Conservation (phyloP, 2,797 vertebrate genomes). For the Tiaroga cobitis region DNA sequence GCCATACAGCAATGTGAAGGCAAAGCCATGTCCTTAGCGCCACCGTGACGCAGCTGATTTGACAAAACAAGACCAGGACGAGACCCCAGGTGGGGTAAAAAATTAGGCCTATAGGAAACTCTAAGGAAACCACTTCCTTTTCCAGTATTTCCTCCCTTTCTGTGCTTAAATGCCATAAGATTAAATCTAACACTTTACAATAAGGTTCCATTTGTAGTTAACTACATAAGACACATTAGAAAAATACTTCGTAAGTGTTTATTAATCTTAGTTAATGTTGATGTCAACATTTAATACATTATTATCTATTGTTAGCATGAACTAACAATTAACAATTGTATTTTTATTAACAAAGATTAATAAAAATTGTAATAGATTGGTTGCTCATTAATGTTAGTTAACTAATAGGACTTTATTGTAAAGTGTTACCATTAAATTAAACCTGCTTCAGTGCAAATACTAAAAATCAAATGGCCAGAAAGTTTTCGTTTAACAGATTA, state of each 20-base stretch:
- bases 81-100: neutral
- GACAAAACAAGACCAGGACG: neutral
- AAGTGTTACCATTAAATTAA: neutral
- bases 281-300: neutral
- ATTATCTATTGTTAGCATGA: neutral
- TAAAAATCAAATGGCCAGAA: neutral
- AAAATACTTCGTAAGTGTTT: neutral
- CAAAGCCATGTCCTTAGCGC: neutral
- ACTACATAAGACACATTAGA: neutral
- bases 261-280: neutral
- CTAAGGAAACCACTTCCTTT: constrained; percentile 5
- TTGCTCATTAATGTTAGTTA: neutral
- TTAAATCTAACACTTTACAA: constrained; percentile 1
- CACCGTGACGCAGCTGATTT: neutral
- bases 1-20: constrained; percentile 8
- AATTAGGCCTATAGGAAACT: constrained; percentile 14
- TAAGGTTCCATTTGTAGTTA: neutral
- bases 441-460: neutral
- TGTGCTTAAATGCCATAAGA: neutral
- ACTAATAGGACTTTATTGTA: neutral
- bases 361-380: neutral
- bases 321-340: neutral
- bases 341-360: neutral
- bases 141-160: constrained; percentile 24
- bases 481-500: neutral